Base-by-base conservation (phyloP, 2,888 invertebrate species). In the Thymelicus lineola region DNA sequence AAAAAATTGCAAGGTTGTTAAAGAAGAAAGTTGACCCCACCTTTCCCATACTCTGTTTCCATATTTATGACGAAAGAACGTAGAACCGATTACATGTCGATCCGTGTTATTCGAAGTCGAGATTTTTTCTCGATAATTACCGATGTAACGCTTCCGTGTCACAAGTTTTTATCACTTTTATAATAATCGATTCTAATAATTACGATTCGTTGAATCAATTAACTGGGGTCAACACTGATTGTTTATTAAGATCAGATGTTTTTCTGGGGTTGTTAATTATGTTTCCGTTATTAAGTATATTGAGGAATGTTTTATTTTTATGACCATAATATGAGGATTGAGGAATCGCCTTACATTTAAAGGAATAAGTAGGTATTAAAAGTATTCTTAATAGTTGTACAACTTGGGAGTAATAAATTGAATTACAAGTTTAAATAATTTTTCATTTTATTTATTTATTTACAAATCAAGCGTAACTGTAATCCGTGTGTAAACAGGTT, bases 1-100 rank as follows among this genome's bases (percentile, higher is more conserved):
- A 59, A 64, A 70, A 70, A 64, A 61, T 7, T 60, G 57, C 73
- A 55, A 68, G 66, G 45, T 59, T 48, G 66, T 45, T 45, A 74
- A 72, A 80, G 80, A 86, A 89, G 90, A 91, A 90, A 91, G 91
- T 86, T 87, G 86, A 87, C 88, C 87, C 72, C 72, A 75, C 71
- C 80, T 85, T 90, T 91, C 90, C 87, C 90, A 90, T 88, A 86
- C 84, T 77, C 78, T 62, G 71, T 79, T 80, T 80, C 79, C 82
- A 80, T 83, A 81, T 81, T 81, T 76, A 81, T 80, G 79, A 81
- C 77, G 79, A 86, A 82, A 87, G 82, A 81, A 65, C 70, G 42
- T 80, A 80, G 80, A 77, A 77, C 76, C 82, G 83, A 86, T 87
- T 86, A 87, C 55, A 28, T 14, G 81, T 73, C 77, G 80, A 86